phyloP scores from a whole-genome alignment of 2,113 vertebrate species.

The Pterophyllum scalare region DNA sequence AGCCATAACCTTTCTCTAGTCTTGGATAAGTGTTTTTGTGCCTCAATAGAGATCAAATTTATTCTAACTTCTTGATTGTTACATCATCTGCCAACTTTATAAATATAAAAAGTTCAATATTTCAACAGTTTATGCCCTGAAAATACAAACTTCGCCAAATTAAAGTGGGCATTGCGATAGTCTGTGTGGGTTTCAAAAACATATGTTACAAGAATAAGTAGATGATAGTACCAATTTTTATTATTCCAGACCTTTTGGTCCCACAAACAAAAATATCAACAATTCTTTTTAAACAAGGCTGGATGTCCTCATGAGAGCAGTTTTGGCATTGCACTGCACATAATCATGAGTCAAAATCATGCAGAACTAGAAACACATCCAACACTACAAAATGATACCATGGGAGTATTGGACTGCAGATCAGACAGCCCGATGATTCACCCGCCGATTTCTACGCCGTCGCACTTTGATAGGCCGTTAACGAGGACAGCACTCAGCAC shows the following conservation, averaged over 20 bases:
- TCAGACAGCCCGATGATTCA: slow-evolving; percentile 39
- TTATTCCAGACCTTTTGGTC: not conserved
- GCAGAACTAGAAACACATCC: slow-evolving; percentile 17
- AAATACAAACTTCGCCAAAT: not conserved
- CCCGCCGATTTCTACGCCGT: slow-evolving; percentile 11
- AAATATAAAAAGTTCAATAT: not conserved
- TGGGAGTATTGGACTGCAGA: slow-evolving; percentile 42
- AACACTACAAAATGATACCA: slow-evolving; percentile 24
- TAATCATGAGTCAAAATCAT: slow-evolving; percentile 1
- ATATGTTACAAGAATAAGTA: slow-evolving; percentile 16
- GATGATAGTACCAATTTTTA: not conserved
- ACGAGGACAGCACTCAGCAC: slow-evolving; percentile 40
- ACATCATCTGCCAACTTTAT: not conserved
- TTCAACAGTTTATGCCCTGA: not conserved
- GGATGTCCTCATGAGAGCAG: slow-evolving; percentile 3
- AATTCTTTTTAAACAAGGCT: not conserved
- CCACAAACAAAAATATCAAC: not conserved
- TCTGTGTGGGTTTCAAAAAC: slow-evolving; percentile 12
- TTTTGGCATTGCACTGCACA: not conserved
- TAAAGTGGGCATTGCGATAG: not conserved
- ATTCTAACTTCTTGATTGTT: not conserved
- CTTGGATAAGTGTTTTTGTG: not conserved
- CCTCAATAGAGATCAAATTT: not conserved
- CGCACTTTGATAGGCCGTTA: slow-evolving; percentile 55
- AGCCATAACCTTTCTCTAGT: not conserved